Conservation (phyloP, 2,113 vertebrate species). For the Shinisaurus crocodilurus region DNA sequence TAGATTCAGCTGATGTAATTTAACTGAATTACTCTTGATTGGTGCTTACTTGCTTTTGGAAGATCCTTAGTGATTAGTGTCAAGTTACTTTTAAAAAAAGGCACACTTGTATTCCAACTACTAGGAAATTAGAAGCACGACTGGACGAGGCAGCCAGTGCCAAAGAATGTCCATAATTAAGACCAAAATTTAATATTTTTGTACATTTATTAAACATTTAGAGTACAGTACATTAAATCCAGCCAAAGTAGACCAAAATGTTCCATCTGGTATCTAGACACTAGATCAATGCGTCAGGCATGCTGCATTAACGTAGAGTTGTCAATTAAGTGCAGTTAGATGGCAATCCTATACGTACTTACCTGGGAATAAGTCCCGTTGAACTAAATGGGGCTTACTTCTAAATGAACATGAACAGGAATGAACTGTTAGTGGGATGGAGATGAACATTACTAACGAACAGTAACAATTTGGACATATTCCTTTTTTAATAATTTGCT, state of each 20-base stretch:
- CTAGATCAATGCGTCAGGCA: background rate
- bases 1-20: conserved; percentile 17
- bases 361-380: background rate
- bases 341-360: background rate
- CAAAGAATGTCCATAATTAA: conserved; percentile 30
- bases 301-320: background rate
- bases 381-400: background rate
- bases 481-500: background rate
- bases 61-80: conserved; percentile 3
- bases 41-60: conserved; percentile 4
- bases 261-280: background rate
- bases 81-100: conserved; percentile 10
- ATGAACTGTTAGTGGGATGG: background rate
- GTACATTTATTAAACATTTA: conserved; percentile 8
- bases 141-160: conserved; percentile 1
- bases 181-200: conserved; percentile 2
- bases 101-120: background rate
- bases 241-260: conserved; percentile 17
- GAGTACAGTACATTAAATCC: conserved; percentile 43
- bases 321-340: background rate
- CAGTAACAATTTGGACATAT: no score
- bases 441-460: background rate
- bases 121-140: conserved; percentile 9
- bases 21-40: conserved; percentile 12
- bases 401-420: background rate